Base-by-base conservation (phyloP, 2,113 vertebrate species). In the Aegithalos caudatus region DNA sequence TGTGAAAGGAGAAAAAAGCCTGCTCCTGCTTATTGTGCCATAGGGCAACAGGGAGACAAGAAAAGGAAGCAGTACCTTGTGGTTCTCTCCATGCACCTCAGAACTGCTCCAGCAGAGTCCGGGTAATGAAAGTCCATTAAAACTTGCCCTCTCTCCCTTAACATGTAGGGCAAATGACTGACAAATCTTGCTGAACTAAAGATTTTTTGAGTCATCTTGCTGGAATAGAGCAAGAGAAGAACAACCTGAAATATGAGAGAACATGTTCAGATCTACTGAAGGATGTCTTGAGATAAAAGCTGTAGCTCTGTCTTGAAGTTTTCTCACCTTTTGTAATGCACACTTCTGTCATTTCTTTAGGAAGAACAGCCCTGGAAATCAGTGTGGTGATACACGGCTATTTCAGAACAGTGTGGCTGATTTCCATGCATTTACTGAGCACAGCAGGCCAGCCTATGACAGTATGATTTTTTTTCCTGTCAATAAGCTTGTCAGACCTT, bases 351-450 rank as follows among this genome's bases (percentile, higher is more conserved):
- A 42, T n/a, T 85, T 87, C 11, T 73, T 78, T 73, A 37, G 40
- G 33, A 72, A 51, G 25, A 80, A 27, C 1, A 4, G 37, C 18
- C 10, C 35, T 69, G 27, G 23, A 77, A 69, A 90, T 69, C 29
- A 22, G 7, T 2, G 1, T 56, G 23, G 25, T 64, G n/a, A 29
- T 38, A n/a, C 0, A 19, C 11, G 58, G 10, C 9, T 88, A 5
- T 47, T 53, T 47, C 47, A 80, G 45, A 86, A n/a, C 14, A 64
- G 14, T 19, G 9, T 56, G 38, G 25, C 54, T 69, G 6, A 47
- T 45, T 81, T 37, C 47, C 40, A 9, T 31, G 7, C 33, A 13
- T 38, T 33, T 60, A 10, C 33, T 24, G 27, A 31, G 5, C 8
- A 44, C 35, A 91, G 13, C 44, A 69, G 24, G 27, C 6, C 44